Conservation (phyloP, 2,888 invertebrate genomes). For the Taphrorychus bicolor region DNA sequence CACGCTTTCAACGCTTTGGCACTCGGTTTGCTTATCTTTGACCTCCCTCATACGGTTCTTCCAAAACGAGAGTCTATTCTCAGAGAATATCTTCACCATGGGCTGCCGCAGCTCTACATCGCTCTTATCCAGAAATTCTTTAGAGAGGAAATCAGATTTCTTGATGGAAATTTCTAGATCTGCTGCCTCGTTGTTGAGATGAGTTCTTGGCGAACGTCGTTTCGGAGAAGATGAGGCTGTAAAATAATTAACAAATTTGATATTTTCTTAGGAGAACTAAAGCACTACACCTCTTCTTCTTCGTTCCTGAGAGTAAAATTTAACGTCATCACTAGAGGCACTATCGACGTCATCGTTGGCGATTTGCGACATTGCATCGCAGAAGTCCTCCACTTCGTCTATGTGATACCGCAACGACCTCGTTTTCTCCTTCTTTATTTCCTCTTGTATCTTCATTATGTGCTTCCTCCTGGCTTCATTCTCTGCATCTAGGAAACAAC, state of each 20-base stretch:
- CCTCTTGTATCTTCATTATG: no score
- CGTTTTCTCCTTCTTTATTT: slow-evolving; percentile 25
- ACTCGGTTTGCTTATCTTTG: slow-evolving; percentile 16
- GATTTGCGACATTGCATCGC: slow-evolving; percentile 38
- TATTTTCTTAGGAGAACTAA: no score
- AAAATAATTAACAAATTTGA: background rate
- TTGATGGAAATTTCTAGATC: slow-evolving; percentile 16
- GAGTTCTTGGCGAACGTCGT: background rate
- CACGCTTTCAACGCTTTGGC: slow-evolving; percentile 29
- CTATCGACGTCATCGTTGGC: slow-evolving; percentile 14
- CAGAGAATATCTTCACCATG: slow-evolving; percentile 35
- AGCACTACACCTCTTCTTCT: no score
- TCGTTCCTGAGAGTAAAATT: no score
- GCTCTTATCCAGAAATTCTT: slow-evolving; percentile 20
- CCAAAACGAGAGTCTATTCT: slow-evolving; percentile 11
- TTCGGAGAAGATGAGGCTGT: no score
- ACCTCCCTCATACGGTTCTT: slow-evolving; percentile 9
- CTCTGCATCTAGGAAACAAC: no score
- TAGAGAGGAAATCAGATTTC: slow-evolving; percentile 37
- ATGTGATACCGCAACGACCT: slow-evolving; percentile 35
- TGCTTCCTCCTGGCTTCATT: no score
- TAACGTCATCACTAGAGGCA: background rate
- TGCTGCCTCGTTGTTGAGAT: slow-evolving; percentile 6
- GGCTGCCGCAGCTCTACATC: background rate
- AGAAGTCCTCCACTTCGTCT: slow-evolving; percentile 43